Conservation (phyloP, 2,797 vertebrate species). For the Gambusia yucatana region DNA sequence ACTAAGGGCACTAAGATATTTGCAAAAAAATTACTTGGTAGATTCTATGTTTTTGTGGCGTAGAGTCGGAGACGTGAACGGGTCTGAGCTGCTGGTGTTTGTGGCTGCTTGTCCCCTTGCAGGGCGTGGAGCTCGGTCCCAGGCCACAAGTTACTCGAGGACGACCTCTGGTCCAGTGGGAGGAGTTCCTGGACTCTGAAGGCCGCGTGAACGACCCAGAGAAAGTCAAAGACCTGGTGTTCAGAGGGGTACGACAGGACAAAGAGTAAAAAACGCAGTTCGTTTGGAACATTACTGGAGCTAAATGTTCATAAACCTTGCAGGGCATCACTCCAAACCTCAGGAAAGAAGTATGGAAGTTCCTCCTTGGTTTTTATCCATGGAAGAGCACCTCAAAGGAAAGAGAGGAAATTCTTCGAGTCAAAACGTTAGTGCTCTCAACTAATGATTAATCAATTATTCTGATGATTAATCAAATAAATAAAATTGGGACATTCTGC, state of each 20-base stretch:
- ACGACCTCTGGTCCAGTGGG: slow-evolving; percentile 84
- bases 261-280: background rate
- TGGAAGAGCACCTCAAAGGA: slow-evolving; percentile 87
- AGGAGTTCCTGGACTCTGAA: slow-evolving; percentile 82
- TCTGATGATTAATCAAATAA: too few species aligned
- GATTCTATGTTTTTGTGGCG: too few species aligned
- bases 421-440: slow-evolving; percentile 84
- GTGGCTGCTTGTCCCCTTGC: background rate
- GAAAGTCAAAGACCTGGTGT: slow-evolving; percentile 84
- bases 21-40: too few species aligned
- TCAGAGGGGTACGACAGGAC: slow-evolving; percentile 85
- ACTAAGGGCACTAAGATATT: too few species aligned
- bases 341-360: slow-evolving; percentile 91
- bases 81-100: background rate
- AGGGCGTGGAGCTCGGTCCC: slow-evolving; percentile 87
- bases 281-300: background rate
- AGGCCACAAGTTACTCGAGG: slow-evolving; percentile 83
- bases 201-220: slow-evolving; percentile 83
- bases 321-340: slow-evolving; percentile 85
- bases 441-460: too few species aligned
- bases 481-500: too few species aligned
- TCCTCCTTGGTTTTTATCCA: slow-evolving; percentile 88
- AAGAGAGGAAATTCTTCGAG: slow-evolving; percentile 83
- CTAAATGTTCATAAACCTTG: background rate
- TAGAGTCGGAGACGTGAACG: background rate